Percentiles rank a stretch among this genome's conserved stretches.
phyloP scores from a whole-genome alignment of 2,888 invertebrate species.

The Corythucha ciliata region DNA sequence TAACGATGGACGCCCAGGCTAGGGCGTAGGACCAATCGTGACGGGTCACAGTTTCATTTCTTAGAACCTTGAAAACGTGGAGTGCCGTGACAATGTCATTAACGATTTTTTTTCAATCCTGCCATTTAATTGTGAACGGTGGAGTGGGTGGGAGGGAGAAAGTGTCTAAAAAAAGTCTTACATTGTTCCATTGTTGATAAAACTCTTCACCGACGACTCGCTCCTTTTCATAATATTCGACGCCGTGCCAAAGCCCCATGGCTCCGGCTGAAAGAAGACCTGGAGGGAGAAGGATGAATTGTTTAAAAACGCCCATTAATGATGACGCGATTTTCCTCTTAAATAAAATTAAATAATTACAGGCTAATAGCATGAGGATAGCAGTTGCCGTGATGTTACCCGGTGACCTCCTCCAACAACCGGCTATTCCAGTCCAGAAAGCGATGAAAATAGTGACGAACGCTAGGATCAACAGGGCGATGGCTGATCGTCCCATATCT shows the following conservation, averaged over 20 bases:
- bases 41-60: slow-evolving; percentile 60
- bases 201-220: slow-evolving; percentile 86
- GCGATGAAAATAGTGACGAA: slow-evolving; percentile 86
- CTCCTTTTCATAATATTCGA: slow-evolving; percentile 91
- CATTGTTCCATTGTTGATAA: slow-evolving; percentile 85
- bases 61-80: slow-evolving; percentile 50
- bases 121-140: neutral
- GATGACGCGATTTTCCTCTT: neutral
- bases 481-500: slow-evolving; percentile 85
- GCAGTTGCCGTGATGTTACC: slow-evolving; percentile 90
- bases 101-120: neutral
- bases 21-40: slow-evolving; percentile 82
- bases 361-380: slow-evolving; percentile 76
- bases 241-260: slow-evolving; percentile 94
- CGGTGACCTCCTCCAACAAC: slow-evolving; percentile 92
- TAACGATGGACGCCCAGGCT: slow-evolving; percentile 72
- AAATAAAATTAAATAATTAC: slow-evolving; percentile 47
- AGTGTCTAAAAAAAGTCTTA: no score
- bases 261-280: slow-evolving; percentile 84
- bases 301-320: no score
- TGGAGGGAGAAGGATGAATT: slow-evolving; percentile 41
- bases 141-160: no score
- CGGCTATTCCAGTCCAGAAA: slow-evolving; percentile 91
- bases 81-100: neutral
- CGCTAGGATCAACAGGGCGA: slow-evolving; percentile 85